A percentile compares a stretch with the other conserved stretches of the same genome.
phyloP scores from a whole-genome alignment of 1,140 invertebrate species.

The Arion vulgaris region DNA sequence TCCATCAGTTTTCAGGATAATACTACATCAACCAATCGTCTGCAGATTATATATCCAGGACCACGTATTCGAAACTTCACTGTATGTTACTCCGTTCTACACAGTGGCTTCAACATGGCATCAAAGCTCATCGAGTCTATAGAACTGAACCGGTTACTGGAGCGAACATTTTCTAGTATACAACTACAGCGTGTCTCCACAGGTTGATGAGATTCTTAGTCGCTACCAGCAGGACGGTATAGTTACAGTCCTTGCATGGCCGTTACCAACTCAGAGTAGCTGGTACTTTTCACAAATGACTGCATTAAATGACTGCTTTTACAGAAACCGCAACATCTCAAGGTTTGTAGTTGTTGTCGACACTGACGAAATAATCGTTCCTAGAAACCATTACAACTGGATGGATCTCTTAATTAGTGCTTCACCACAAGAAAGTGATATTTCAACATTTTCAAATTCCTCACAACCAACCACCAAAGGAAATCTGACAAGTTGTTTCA shows the following conservation, averaged over 20 bases:
- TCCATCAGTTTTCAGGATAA: neutral
- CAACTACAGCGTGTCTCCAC: slow-evolving; percentile 5
- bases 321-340: slow-evolving; percentile 2
- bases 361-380: slow-evolving; percentile 2
- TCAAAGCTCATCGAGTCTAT: slow-evolving; percentile 5
- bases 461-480: neutral
- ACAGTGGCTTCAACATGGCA: neutral
- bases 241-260: neutral
- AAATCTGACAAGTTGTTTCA: neutral
- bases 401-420: neutral
- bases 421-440: neutral
- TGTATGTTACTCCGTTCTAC: slow-evolving; percentile 9
- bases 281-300: neutral
- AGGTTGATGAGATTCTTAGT: neutral
- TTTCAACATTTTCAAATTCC: neutral
- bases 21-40: neutral
- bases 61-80: neutral
- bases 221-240: neutral
- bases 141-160: neutral
- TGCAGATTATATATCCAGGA: neutral
- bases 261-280: neutral
- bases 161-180: slow-evolving; percentile 19
- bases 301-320: slow-evolving; percentile 22
- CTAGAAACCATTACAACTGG: neutral
- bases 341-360: neutral